These are phyloP conservation scores for Encarsia formosa DNA, from an alignment of 2,888 invertebrate genomes.

Conservation along the genomic window DNA sequence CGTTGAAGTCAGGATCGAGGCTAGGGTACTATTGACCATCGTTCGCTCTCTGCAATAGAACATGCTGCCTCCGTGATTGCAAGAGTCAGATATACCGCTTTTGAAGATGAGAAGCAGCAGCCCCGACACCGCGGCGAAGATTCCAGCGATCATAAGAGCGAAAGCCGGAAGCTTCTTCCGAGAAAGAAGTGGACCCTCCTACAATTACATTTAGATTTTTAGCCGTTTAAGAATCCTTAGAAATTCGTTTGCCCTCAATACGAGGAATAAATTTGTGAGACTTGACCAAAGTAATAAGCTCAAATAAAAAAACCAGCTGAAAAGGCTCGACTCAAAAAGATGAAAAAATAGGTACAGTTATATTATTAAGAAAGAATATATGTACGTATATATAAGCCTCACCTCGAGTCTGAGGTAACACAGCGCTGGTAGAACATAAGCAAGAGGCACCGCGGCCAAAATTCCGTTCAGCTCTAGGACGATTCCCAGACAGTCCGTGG, in stretches of 20 bases:
- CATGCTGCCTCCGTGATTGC: constrained; percentile 63
- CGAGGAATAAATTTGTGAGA: too few species aligned
- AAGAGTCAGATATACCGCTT: constrained; percentile 52
- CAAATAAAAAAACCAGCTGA: too few species aligned
- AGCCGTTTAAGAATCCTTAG: too few species aligned
- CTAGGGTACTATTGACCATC: neutral
- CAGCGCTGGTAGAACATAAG: constrained; percentile 75
- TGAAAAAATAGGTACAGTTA: too few species aligned
- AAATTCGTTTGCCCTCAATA: too few species aligned
- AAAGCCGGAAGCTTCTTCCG: constrained; percentile 68
- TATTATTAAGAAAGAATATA: too few species aligned
- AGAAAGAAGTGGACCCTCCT: constrained; percentile 65
- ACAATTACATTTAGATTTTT: too few species aligned
- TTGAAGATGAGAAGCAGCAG: constrained; percentile 57
- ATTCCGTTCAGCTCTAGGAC: constrained; percentile 81
- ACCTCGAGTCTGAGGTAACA: constrained; percentile 73
- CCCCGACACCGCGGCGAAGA: constrained; percentile 60
- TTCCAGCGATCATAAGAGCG: constrained; percentile 66
- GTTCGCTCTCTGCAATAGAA: constrained; percentile 54
- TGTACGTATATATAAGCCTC: too few species aligned
- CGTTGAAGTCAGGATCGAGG: too few species aligned
- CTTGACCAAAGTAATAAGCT: too few species aligned
- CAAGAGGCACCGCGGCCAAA: constrained; percentile 75
- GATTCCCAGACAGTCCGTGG: constrained; percentile 78
- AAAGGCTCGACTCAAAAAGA: too few species aligned